Evolutionary conservation across 2,888 invertebrate species (phyloP).

Genomic region (Autographa pulchrina): DNA sequence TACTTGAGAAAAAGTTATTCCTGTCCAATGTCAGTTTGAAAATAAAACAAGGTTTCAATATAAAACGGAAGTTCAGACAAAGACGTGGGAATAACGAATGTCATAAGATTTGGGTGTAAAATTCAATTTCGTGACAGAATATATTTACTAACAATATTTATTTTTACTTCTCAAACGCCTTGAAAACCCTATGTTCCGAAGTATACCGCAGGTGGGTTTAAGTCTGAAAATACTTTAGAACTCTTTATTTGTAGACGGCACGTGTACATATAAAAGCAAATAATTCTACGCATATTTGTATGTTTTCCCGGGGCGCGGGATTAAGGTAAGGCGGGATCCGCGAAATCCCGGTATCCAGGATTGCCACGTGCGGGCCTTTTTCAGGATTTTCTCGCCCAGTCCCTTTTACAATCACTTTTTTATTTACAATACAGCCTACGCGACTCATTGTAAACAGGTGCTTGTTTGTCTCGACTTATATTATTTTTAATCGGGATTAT

Average conservation of each 20-base stretch:
- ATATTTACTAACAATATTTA: not conserved
- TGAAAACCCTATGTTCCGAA: no score
- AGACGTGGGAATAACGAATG: no score
- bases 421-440: constrained; percentile 57
- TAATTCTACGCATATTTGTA: constrained; percentile 53
- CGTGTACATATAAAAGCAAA: constrained; percentile 48
- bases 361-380: constrained; percentile 76
- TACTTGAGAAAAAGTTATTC: no score
- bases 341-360: constrained; percentile 76
- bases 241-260: constrained; percentile 50
- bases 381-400: constrained; percentile 75
- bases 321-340: constrained; percentile 78
- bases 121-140: no score
- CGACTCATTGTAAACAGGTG: constrained; percentile 39
- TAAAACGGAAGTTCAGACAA: no score
- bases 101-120: no score
- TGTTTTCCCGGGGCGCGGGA: constrained; percentile 71
- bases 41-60: no score
- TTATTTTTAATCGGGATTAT: constrained; percentile 28
- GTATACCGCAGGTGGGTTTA: constrained; percentile 21
- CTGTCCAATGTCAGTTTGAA: no score
- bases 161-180: no score
- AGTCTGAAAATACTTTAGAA: constrained; percentile 35
- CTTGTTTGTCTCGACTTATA: constrained; percentile 22
- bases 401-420: constrained; percentile 65